A percentile compares a stretch with the other conserved stretches of the same genome.
Conservation (phyloP, 1,140 invertebrate species). For the Macrotrachela quadricornifera region DNA sequence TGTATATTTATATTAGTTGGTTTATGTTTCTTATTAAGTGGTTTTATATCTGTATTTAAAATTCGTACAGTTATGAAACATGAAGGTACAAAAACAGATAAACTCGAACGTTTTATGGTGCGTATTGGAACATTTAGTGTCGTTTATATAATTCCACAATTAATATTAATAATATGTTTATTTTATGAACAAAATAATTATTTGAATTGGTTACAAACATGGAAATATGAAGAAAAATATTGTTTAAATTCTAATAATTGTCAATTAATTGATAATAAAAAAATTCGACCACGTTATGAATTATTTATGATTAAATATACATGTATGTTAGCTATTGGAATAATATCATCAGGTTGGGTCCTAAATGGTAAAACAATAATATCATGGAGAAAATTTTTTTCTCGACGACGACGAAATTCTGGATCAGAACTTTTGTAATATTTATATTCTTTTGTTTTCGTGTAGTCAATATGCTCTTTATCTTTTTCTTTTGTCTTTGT, state of each 20-base stretch:
- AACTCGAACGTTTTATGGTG: slow-evolving; percentile 90
- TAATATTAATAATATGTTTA: slow-evolving; percentile 79
- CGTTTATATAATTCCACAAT: slow-evolving; percentile 77
- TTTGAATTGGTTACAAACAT: slow-evolving; percentile 48
- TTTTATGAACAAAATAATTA: slow-evolving; percentile 74
- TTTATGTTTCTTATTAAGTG: slow-evolving; percentile 70
- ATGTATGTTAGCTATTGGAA: neutral
- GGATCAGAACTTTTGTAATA: too few species aligned
- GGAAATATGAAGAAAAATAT: slow-evolving; percentile 12
- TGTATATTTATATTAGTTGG: slow-evolving; percentile 76
- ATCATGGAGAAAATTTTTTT: slow-evolving; percentile 7
- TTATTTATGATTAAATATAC: slow-evolving; percentile 7
- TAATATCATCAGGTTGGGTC: slow-evolving; percentile 5
- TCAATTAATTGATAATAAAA: neutral
- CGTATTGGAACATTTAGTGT: slow-evolving; percentile 83
- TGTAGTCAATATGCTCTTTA: too few species aligned
- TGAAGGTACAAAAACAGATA: slow-evolving; percentile 67
- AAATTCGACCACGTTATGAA: neutral
- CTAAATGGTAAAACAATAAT: slow-evolving; percentile 2
- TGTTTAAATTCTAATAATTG: neutral
- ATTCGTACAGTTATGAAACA: slow-evolving; percentile 82
- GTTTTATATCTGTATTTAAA: slow-evolving; percentile 80
- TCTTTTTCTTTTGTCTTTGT: too few species aligned
- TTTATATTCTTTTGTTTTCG: too few species aligned
- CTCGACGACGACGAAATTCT: too few species aligned